Evolutionary conservation across 2,797 vertebrate genomes (phyloP).

Genomic region (Mormyrus hasselquistii): DNA sequence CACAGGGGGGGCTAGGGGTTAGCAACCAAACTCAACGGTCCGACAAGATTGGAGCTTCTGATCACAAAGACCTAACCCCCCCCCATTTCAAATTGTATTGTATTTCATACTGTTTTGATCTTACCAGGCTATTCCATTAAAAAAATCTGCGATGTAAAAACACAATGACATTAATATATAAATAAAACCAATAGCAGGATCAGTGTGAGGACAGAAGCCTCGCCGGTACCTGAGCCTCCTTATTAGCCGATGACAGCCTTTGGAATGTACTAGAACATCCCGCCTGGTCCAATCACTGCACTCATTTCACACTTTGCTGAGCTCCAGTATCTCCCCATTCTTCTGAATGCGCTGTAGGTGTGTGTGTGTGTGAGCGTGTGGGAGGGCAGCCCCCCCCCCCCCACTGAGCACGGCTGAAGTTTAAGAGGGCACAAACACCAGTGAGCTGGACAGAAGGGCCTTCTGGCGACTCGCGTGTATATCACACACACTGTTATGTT

Average conservation of each 20-base stretch:
- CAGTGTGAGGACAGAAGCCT: neutral
- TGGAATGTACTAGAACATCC: neutral
- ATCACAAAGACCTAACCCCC: neutral
- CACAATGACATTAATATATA: neutral
- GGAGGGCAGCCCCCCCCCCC: neutral
- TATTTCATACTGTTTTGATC: neutral
- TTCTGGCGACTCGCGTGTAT: neutral
- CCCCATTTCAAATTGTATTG: neutral
- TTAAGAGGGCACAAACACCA: neutral
- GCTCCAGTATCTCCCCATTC: conserved; percentile 45
- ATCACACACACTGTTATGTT: neutral
- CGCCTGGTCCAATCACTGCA: conserved; percentile 49
- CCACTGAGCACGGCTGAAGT: neutral
- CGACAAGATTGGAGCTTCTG: neutral
- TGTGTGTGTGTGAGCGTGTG: conserved; percentile 4
- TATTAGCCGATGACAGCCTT: conserved; percentile 12
- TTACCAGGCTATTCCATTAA: neutral
- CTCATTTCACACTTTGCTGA: conserved; percentile 59
- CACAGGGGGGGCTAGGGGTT: neutral
- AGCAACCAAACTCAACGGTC: neutral
- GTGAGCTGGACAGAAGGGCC: neutral
- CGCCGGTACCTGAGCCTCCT: neutral
- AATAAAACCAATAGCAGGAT: neutral
- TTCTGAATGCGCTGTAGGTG: conserved; percentile 30
- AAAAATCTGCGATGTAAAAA: neutral